These are phyloP conservation scores for Planiliza haematocheilus DNA, from an alignment of 2,113 vertebrate genomes.

Conservation along the genomic window DNA sequence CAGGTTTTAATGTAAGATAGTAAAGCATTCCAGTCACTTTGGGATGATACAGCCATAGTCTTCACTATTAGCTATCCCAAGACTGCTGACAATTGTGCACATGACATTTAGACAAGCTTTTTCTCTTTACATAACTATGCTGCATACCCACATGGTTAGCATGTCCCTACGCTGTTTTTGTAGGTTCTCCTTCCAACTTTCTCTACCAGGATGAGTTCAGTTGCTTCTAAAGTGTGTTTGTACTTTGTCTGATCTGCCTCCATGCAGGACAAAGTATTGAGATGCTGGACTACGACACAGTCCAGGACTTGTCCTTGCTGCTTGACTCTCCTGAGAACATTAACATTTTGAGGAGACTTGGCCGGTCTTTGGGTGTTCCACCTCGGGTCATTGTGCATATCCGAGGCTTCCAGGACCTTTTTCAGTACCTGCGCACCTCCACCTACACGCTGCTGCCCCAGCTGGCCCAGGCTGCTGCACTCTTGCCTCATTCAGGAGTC, in stretches of 20 bases:
- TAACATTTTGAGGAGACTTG: slow-evolving; percentile 45
- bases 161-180: no score
- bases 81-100: no score
- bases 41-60: no score
- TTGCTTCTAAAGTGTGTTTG: background rate
- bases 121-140: no score
- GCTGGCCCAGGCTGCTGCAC: slow-evolving; percentile 67
- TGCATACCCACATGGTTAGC: no score
- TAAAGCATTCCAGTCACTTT: no score
- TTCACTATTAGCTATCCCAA: no score
- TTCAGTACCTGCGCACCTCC: slow-evolving; percentile 75
- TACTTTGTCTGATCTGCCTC: background rate
- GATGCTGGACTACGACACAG: slow-evolving; percentile 68
- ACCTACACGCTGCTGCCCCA: slow-evolving; percentile 73
- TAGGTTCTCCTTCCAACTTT: background rate
- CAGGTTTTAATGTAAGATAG: no score
- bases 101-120: no score
- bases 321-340: slow-evolving; percentile 53
- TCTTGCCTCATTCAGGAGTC: slow-evolving; percentile 61
- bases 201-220: background rate
- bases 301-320: slow-evolving; percentile 74
- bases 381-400: slow-evolving; percentile 65
- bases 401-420: slow-evolving; percentile 73
- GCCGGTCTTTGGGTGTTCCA: slow-evolving; percentile 60
- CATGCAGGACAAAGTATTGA: slow-evolving; percentile 67